phyloP scores from a whole-genome alignment of 2,113 vertebrate genomes.

The Chamaea fasciata region DNA sequence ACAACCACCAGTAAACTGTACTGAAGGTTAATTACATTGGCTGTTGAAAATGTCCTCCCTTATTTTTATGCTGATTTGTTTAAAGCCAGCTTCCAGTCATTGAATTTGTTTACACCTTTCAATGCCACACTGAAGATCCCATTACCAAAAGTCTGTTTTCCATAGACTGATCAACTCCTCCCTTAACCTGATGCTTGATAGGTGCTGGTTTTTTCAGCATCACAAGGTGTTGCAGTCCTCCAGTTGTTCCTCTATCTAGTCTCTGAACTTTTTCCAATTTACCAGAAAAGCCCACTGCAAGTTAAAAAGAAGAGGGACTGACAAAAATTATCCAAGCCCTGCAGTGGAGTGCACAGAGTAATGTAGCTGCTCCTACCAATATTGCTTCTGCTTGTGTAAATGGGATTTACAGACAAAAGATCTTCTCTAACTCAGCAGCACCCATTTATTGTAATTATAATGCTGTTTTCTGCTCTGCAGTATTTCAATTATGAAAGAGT shows the following conservation, averaged over 20 bases:
- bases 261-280: neutral
- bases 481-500: conserved; percentile 20
- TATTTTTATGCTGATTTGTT: conserved; percentile 33
- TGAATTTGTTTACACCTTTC: neutral
- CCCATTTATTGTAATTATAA: neutral
- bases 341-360: neutral
- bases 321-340: neutral
- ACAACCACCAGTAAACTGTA: neutral
- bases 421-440: neutral
- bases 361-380: neutral
- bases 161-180: neutral
- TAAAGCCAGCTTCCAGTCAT: neutral
- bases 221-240: neutral
- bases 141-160: neutral
- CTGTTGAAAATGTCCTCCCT: neutral
- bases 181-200: neutral
- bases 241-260: neutral
- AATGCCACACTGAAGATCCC: neutral
- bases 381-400: neutral
- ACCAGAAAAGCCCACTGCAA: neutral
- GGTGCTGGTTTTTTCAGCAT: neutral
- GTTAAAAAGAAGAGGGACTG: neutral
- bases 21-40: conserved; percentile 27
- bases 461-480: conserved; percentile 20
- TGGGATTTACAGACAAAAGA: conserved; percentile 13